These are phyloP conservation scores for Endotricha flammealis DNA, from an alignment of 2,888 invertebrate species.

Conservation along the genomic window DNA sequence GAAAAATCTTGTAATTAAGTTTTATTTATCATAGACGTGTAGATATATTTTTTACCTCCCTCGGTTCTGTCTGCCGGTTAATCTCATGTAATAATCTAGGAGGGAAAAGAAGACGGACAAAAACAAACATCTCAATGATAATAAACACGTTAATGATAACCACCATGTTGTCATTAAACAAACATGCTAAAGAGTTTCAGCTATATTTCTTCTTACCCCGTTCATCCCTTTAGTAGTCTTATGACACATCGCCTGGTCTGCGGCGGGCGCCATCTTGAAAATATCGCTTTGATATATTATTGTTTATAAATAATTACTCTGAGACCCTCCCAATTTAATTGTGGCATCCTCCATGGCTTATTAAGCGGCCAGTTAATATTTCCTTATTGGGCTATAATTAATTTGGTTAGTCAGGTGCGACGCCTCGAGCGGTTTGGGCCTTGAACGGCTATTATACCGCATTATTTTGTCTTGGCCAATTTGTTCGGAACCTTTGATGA, in stretches of 20 bases:
- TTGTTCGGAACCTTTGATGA: conserved; percentile 73
- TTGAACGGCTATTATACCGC: conserved; percentile 61
- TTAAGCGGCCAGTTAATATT: conserved; percentile 76
- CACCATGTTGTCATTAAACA: too few relatives aligned
- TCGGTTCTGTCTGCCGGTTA: too few relatives aligned
- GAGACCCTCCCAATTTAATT: conserved; percentile 75
- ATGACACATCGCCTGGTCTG: conserved; percentile 25
- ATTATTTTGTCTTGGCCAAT: conserved; percentile 71
- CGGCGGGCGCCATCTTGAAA: conserved; percentile 72
- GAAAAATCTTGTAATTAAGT: too few relatives aligned
- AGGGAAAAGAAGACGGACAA: too few relatives aligned
- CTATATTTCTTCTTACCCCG: neutral
- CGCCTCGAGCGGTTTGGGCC: conserved; percentile 51
- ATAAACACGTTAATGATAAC: too few relatives aligned
- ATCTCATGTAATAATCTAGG: too few relatives aligned
- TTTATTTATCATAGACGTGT: too few relatives aligned
- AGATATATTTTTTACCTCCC: too few relatives aligned
- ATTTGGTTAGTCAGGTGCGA: conserved; percentile 74
- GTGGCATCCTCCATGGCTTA: conserved; percentile 74
- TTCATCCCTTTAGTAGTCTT: conserved; percentile 2
- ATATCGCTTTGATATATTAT: conserved; percentile 77
- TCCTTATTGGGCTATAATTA: conserved; percentile 74
- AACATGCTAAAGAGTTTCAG: too few relatives aligned
- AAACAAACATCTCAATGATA: too few relatives aligned
- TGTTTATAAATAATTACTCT: conserved; percentile 74